Evolutionary conservation across 2,888 invertebrate genomes (phyloP).

Genomic region (Achlya flavicornis): DNA sequence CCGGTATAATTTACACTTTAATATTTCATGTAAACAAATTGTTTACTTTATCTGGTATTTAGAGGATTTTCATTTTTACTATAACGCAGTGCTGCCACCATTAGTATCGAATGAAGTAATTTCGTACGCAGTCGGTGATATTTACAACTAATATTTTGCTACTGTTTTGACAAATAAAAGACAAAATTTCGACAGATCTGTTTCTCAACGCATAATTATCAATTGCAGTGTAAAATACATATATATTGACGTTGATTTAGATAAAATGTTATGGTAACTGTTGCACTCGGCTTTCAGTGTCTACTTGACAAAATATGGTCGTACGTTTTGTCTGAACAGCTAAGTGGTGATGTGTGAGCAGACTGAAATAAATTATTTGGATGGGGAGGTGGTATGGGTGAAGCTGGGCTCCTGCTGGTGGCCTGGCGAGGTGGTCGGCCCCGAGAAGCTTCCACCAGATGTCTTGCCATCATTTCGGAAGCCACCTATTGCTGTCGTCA

Average conservation of each 20-base stretch:
- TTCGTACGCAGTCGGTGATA: slow-evolving; percentile 82
- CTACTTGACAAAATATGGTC: slow-evolving; percentile 78
- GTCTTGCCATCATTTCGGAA: slow-evolving; percentile 86
- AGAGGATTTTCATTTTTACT: slow-evolving; percentile 17
- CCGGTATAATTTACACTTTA: not conserved
- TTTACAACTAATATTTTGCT: slow-evolving; percentile 80
- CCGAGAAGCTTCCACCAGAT: slow-evolving; percentile 87
- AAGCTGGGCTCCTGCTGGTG: slow-evolving; percentile 93
- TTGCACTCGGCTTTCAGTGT: slow-evolving; percentile 67
- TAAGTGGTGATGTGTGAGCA: slow-evolving; percentile 87
- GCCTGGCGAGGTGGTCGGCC: slow-evolving; percentile 90
- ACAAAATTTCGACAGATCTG: slow-evolving; percentile 44
- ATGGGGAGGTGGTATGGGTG: slow-evolving; percentile 93
- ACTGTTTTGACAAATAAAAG: slow-evolving; percentile 74
- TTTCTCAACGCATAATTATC: slow-evolving; percentile 35
- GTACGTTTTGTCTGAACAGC: slow-evolving; percentile 73
- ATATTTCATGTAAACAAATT: not conserved
- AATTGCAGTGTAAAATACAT: slow-evolving; percentile 37
- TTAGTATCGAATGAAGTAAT: slow-evolving; percentile 59
- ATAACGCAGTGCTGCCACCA: slow-evolving; percentile 65
- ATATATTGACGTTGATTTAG: slow-evolving; percentile 36
- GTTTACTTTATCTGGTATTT: not conserved
- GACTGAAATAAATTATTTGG: slow-evolving; percentile 86
- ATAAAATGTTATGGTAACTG: slow-evolving; percentile 64
- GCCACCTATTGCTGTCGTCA: slow-evolving; percentile 91